phyloP scores from a whole-genome alignment of 92 coral and sea anemone species.

The Zoanthus gigantus region DNA sequence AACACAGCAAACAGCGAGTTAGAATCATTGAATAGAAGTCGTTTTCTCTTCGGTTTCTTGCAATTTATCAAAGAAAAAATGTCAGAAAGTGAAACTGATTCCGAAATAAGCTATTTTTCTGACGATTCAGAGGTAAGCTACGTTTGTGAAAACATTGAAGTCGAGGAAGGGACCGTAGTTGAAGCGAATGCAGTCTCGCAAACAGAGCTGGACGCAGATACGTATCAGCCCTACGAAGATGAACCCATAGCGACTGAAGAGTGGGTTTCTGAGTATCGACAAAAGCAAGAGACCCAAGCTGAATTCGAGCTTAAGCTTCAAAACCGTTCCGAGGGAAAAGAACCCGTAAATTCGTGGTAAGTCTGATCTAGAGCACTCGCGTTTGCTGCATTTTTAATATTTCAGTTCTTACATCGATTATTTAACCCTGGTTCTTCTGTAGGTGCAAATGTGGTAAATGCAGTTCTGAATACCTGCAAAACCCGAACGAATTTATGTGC shows the following conservation, averaged over 20 bases:
- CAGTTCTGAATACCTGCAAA: constrained; percentile 48
- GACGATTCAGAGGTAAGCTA: constrained; percentile 51
- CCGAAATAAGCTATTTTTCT: constrained; percentile 42
- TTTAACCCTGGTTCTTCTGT: constrained; percentile 26
- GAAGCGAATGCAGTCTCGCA: constrained; percentile 17
- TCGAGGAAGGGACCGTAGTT: constrained; percentile 28
- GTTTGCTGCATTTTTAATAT: constrained; percentile 15
- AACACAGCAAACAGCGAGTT: not conserved
- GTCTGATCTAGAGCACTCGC: constrained; percentile 30
- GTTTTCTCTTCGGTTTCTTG: constrained; percentile 1
- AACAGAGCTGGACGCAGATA: constrained; percentile 36
- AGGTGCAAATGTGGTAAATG: constrained; percentile 76
- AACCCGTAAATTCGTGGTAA: constrained; percentile 54
- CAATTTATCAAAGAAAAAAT: constrained; percentile 27
- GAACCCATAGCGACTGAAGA: constrained; percentile 72
- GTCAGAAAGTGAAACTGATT: constrained; percentile 35
- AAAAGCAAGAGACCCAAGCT: constrained; percentile 56
- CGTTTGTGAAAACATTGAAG: constrained; percentile 33
- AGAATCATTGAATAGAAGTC: not conserved
- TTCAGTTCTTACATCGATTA: constrained; percentile 1
- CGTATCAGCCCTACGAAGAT: constrained; percentile 58
- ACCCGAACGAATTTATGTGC: constrained; percentile 64
- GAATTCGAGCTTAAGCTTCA: constrained; percentile 66
- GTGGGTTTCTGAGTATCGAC: constrained; percentile 60
- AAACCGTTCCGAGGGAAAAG: constrained; percentile 50